These are phyloP conservation scores for Bombylius discolor DNA, from an alignment of 2,888 invertebrate species.

Conservation along the genomic window DNA sequence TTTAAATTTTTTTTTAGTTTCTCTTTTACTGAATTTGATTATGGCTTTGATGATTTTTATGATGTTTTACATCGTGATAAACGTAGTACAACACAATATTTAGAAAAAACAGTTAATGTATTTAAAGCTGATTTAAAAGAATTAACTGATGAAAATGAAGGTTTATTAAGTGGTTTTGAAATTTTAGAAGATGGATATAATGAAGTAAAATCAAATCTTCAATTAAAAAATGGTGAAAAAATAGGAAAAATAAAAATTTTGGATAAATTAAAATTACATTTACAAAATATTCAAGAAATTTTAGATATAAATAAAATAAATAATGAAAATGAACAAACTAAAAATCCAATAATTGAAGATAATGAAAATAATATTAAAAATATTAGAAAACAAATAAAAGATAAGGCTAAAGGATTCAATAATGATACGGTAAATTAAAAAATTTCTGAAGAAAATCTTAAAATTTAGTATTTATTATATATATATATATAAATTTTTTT, in stretches of 20 bases:
- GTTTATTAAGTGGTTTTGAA: constrained; percentile 4
- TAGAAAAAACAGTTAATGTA: too few relatives aligned
- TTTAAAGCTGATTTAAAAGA: not conserved
- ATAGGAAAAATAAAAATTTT: not conserved
- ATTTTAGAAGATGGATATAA: constrained; percentile 13
- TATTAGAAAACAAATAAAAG: not conserved
- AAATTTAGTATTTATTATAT: not conserved
- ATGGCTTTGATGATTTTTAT: constrained; percentile 7
- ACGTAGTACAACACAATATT: too few relatives aligned
- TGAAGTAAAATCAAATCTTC: constrained; percentile 12
- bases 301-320: not conserved
- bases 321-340: not conserved
- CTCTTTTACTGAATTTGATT: constrained; percentile 3
- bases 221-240: not conserved
- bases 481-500: not conserved
- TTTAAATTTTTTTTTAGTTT: constrained; percentile 6
- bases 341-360: too few relatives aligned
- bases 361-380: not conserved
- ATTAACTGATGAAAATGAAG: not conserved
- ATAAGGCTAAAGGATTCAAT: not conserved
- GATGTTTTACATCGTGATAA: not conserved
- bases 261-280: not conserved
- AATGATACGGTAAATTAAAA: not conserved
- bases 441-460: not conserved
- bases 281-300: not conserved